Conservation (phyloP, 2,888 invertebrate species). For the Aplocera efformata region DNA sequence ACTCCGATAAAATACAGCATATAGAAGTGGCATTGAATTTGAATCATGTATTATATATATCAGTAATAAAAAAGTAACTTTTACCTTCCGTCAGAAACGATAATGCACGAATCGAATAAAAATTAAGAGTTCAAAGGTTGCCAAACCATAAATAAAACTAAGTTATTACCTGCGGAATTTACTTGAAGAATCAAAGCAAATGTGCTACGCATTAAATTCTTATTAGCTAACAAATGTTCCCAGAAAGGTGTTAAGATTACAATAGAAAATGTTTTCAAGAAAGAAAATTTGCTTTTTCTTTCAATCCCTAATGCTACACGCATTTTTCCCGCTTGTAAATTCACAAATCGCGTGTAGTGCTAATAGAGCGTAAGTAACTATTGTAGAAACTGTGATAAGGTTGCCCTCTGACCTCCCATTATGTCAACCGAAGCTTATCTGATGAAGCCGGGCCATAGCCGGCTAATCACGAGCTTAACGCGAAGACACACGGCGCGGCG, state of each 20-base stretch:
- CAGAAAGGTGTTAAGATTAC: slow-evolving; percentile 11
- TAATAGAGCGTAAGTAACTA: slow-evolving; percentile 17
- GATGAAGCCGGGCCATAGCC: slow-evolving; percentile 10
- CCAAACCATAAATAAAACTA: too few species aligned
- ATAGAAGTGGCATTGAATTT: too few species aligned
- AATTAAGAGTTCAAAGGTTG: too few species aligned
- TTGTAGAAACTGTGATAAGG: slow-evolving; percentile 15
- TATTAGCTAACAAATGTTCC: slow-evolving; percentile 16
- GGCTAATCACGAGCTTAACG: slow-evolving; percentile 23
- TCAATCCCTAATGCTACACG: slow-evolving; percentile 24
- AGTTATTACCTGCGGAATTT: too few species aligned
- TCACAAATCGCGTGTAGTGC: slow-evolving; percentile 31
- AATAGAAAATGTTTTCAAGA: slow-evolving; percentile 21
- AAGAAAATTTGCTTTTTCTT: slow-evolving; percentile 27
- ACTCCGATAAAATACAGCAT: too few species aligned
- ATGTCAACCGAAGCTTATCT: slow-evolving; percentile 33
- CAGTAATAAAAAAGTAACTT: too few species aligned
- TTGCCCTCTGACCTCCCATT: slow-evolving; percentile 26
- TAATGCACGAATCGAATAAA: too few species aligned
- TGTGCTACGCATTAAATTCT: slow-evolving; percentile 8
- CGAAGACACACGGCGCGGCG: slow-evolving; percentile 8
- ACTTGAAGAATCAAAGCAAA: too few species aligned
- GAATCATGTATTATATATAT: too few species aligned
- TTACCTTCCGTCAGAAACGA: too few species aligned
- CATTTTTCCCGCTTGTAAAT: slow-evolving; percentile 33